phyloP scores from a whole-genome alignment of 2,113 vertebrate genomes.

The Alaudala cheleensis region DNA sequence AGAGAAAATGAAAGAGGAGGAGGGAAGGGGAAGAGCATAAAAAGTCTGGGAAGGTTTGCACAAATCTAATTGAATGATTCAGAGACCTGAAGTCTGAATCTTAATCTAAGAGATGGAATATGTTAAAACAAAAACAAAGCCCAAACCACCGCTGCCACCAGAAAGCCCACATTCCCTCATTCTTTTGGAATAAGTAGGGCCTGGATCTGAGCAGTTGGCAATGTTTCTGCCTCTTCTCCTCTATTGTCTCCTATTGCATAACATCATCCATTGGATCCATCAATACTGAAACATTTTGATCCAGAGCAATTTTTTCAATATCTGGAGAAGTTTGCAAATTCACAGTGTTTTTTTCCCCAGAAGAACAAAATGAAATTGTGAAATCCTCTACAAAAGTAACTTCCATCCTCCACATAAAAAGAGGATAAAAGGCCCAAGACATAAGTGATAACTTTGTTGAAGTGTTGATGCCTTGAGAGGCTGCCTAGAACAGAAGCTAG shows the following conservation, averaged over 20 bases:
- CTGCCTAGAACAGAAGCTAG: neutral
- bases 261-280: neutral
- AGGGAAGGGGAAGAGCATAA: neutral
- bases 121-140: neutral
- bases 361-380: neutral
- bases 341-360: neutral
- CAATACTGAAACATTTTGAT: neutral
- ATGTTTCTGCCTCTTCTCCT: neutral
- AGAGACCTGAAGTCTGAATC: neutral
- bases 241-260: neutral
- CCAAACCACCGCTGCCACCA: neutral
- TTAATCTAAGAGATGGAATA: neutral
- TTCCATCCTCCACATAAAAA: constrained; percentile 11
- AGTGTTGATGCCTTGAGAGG: neutral
- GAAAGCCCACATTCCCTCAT: neutral
- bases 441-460: constrained; percentile 3
- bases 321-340: neutral
- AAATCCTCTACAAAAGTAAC: constrained; percentile 8
- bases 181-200: neutral
- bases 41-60: neutral
- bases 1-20: neutral
- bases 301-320: neutral
- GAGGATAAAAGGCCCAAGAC: constrained; percentile 36
- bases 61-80: neutral
- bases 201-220: neutral